Evolutionary conservation across 2,113 vertebrate species (phyloP).

Genomic region (Gymnobelideus leadbeateri): DNA sequence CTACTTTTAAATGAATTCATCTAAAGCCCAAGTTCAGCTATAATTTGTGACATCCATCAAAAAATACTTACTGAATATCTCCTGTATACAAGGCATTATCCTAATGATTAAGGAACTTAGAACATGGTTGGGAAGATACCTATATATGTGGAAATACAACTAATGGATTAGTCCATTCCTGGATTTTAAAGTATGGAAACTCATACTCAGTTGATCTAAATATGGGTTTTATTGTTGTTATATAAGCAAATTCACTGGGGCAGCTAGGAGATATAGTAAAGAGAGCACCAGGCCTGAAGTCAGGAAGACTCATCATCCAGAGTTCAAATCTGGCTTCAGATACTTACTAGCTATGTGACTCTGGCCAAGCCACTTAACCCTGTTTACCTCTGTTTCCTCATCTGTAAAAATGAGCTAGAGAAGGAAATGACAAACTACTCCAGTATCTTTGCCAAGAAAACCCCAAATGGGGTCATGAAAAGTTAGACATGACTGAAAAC

Average conservation of each 20-base stretch:
- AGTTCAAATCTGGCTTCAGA: too few species aligned
- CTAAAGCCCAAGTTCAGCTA: not conserved
- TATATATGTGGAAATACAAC: not conserved
- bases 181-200: not conserved
- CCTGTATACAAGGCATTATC: not conserved
- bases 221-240: not conserved
- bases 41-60: not conserved
- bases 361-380: not conserved
- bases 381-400: not conserved
- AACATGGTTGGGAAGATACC: not conserved
- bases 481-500: not conserved
- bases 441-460: not conserved
- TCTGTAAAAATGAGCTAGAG: not conserved
- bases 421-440: not conserved
- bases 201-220: not conserved
- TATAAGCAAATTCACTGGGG: not conserved
- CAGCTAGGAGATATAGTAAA: not conserved
- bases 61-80: not conserved
- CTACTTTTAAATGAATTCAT: constrained; percentile 17
- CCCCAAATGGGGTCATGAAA: not conserved
- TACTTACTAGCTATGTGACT: too few species aligned
- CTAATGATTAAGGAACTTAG: not conserved
- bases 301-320: not conserved
- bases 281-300: not conserved
- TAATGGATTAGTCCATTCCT: not conserved